phyloP scores from a whole-genome alignment of 2,113 vertebrate species.

The Nibea albiflora region DNA sequence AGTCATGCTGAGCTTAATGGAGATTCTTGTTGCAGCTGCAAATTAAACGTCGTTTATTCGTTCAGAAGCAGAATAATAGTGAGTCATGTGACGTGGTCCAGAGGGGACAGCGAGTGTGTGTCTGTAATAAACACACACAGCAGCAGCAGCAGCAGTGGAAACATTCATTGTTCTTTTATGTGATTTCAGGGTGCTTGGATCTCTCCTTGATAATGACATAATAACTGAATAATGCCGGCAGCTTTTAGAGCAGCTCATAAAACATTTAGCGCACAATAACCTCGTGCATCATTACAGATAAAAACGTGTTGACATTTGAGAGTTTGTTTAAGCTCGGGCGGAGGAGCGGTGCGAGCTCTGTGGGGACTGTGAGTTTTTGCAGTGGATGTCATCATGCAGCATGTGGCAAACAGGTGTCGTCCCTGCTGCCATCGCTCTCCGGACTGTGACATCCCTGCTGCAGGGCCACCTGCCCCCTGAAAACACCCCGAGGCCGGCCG shows the following conservation, averaged over 20 bases:
- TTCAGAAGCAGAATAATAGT: background rate
- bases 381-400: background rate
- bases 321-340: background rate
- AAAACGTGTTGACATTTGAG: background rate
- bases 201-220: background rate
- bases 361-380: background rate
- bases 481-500: constrained; percentile 24
- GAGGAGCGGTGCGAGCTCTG: no score
- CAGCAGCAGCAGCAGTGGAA: no score
- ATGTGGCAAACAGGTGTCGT: background rate
- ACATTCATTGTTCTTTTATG: background rate
- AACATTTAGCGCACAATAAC: no score
- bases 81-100: background rate
- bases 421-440: background rate
- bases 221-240: background rate
- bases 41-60: background rate
- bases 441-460: constrained; percentile 33
- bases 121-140: background rate
- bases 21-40: background rate
- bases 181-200: background rate
- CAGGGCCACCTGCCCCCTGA: constrained; percentile 25
- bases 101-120: background rate
- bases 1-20: background rate
- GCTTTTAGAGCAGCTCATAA: background rate
- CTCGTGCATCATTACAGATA: background rate